Percentiles rank a stretch among this genome's conserved stretches.
phyloP scores from a whole-genome alignment of 2,888 invertebrate species.

The Tetrapedia diversipes region DNA sequence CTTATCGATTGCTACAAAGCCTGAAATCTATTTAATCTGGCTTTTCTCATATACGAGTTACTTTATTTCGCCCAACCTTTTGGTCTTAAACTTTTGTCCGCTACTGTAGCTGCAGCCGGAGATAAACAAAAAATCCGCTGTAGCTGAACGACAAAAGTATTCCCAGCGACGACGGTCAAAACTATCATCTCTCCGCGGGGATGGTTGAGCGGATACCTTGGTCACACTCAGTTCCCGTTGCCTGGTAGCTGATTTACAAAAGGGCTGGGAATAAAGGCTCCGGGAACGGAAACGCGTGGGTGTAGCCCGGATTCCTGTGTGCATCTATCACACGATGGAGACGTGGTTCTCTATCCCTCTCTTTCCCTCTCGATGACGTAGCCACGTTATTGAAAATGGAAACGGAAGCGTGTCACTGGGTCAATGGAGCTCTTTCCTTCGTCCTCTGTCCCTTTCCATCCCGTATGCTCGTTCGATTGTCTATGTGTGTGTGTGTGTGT shows the following conservation, averaged over 20 bases:
- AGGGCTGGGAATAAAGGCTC: neutral
- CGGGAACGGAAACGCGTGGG: neutral
- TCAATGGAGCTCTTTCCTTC: constrained; percentile 71
- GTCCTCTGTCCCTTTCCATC: constrained; percentile 22
- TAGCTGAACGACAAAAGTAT: too few species aligned
- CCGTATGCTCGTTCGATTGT: constrained; percentile 16
- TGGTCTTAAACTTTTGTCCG: too few species aligned
- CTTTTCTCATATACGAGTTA: too few species aligned
- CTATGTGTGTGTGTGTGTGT: too few species aligned
- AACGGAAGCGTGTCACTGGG: constrained; percentile 77
- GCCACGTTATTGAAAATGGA: constrained; percentile 64
- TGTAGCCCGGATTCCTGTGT: neutral
- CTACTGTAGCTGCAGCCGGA: too few species aligned
- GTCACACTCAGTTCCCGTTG: neutral
- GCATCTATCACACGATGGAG: too few species aligned
- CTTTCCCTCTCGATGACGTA: constrained; percentile 39
- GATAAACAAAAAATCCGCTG: too few species aligned
- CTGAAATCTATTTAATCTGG: too few species aligned
- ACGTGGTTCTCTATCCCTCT: too few species aligned
- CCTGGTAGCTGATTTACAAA: neutral
- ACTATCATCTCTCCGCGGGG: neutral
- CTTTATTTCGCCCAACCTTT: too few species aligned
- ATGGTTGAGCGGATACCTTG: neutral
- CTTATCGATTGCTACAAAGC: too few species aligned
- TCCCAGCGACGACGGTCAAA: neutral